phyloP scores from a whole-genome alignment of 2,888 invertebrate genomes.

The Leucophenga montana region DNA sequence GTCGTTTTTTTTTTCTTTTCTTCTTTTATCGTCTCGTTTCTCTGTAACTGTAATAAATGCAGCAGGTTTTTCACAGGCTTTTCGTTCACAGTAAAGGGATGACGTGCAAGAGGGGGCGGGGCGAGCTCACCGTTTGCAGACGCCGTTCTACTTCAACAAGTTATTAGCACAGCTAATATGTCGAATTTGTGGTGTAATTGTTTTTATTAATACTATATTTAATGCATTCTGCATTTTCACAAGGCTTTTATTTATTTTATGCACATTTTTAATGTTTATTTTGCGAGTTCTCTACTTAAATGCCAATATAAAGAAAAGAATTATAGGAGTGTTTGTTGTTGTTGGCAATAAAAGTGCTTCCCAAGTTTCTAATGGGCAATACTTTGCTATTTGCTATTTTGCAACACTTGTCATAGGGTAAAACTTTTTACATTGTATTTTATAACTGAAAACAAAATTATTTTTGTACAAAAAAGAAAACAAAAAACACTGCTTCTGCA shows the following conservation, averaged over 20 bases:
- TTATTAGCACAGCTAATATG: background rate
- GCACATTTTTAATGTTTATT: slow-evolving; percentile 12
- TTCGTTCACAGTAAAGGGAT: slow-evolving; percentile 15
- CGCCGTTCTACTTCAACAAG: slow-evolving; percentile 37
- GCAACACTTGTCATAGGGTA: background rate
- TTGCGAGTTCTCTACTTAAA: background rate
- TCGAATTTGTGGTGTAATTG: no score
- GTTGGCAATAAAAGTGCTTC: no score
- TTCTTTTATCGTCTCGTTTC: slow-evolving; percentile 24
- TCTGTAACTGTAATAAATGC: slow-evolving; percentile 59
- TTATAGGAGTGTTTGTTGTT: no score
- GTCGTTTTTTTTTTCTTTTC: slow-evolving; percentile 51
- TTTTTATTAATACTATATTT: background rate
- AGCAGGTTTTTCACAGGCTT: slow-evolving; percentile 59
- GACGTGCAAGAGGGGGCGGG: slow-evolving; percentile 39
- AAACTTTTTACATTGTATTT: background rate
- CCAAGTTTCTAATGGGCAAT: no score
- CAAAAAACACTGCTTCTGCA: no score
- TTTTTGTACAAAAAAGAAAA: no score
- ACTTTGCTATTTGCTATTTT: background rate
- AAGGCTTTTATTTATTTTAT: background rate
- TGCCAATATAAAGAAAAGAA: slow-evolving; percentile 1
- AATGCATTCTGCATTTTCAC: slow-evolving; percentile 13
- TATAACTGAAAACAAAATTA: background rate
- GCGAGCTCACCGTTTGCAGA: slow-evolving; percentile 40